Conservation (phyloP, 2,888 invertebrate genomes). For the Beris morrisii region DNA sequence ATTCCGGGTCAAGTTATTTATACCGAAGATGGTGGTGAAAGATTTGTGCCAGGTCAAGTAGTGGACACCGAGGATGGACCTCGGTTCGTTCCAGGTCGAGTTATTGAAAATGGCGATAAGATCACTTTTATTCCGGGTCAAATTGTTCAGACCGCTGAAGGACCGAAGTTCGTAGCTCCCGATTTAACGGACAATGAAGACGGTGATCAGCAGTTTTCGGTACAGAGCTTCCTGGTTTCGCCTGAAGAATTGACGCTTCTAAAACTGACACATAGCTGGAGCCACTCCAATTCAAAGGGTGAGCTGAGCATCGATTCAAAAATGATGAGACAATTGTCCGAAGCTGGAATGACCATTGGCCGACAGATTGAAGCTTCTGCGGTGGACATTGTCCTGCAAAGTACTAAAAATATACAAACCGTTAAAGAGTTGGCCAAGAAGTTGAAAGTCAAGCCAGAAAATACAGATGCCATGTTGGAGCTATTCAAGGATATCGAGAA, state of each 20-base stretch:
- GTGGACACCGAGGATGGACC: slow-evolving; percentile 73
- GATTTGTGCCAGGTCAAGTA: slow-evolving; percentile 66
- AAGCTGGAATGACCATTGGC: slow-evolving; percentile 70
- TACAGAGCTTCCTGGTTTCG: slow-evolving; percentile 66
- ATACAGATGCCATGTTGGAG: slow-evolving; percentile 32
- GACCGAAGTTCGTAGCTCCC: slow-evolving; percentile 69
- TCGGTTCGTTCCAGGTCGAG: slow-evolving; percentile 72
- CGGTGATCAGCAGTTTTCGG: slow-evolving; percentile 67
- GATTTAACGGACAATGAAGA: slow-evolving; percentile 68
- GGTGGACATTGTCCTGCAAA: slow-evolving; percentile 62
- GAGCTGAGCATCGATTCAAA: slow-evolving; percentile 67
- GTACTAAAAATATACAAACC: slow-evolving; percentile 48
- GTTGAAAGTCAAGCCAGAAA: slow-evolving; percentile 27
- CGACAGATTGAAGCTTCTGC: slow-evolving; percentile 66
- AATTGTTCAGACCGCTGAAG: slow-evolving; percentile 72
- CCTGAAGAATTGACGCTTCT: slow-evolving; percentile 57
- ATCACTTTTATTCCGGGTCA: slow-evolving; percentile 78
- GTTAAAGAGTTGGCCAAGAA: slow-evolving; percentile 32
- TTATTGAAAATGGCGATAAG: slow-evolving; percentile 70
- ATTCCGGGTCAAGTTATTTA: slow-evolving; percentile 76
- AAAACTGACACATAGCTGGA: slow-evolving; percentile 50
- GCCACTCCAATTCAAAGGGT: slow-evolving; percentile 52
- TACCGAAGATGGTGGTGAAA: slow-evolving; percentile 57
- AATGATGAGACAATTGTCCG: slow-evolving; percentile 67
- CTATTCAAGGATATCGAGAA: slow-evolving; percentile 37